A percentile compares a stretch with the other conserved stretches of the same genome.
Conservation (phyloP, 92 coral and sea anemone genomes). For the Montipora capitata region DNA sequence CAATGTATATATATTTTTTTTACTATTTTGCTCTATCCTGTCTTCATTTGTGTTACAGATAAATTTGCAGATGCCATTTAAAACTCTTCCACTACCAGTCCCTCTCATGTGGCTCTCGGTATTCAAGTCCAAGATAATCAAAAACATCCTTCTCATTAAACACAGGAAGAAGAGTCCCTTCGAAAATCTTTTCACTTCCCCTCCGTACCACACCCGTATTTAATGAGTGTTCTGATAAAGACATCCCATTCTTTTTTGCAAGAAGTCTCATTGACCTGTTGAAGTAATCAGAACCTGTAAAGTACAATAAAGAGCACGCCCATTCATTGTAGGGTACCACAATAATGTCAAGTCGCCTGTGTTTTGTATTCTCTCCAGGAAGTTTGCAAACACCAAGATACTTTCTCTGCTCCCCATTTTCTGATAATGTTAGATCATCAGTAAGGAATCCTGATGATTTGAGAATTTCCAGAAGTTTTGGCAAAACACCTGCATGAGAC, state of each 20-base stretch:
- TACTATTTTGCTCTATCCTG: too few relatives aligned
- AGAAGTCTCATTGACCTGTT: conserved; percentile 93
- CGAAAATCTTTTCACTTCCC: conserved; percentile 88
- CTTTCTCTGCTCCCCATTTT: too few relatives aligned
- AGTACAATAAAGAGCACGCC: conserved; percentile 90
- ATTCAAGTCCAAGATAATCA: conserved; percentile 92
- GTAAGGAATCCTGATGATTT: conserved; percentile 89
- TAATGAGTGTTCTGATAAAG: conserved; percentile 90
- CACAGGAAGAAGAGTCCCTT: conserved; percentile 93
- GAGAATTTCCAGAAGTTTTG: conserved; percentile 76
- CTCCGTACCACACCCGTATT: conserved; percentile 92
- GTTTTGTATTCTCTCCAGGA: too few relatives aligned
- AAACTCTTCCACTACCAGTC: conserved; percentile 76
- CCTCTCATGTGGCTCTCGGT: conserved; percentile 94
- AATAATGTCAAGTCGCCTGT: conserved; percentile 93
- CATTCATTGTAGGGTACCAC: conserved; percentile 93
- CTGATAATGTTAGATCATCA: conserved; percentile 90
- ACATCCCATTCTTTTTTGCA: conserved; percentile 97
- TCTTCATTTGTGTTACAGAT: too few relatives aligned
- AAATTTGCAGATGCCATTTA: background rate
- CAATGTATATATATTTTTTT: too few relatives aligned
- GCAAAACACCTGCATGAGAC: conserved; percentile 89
- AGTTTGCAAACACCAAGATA: too few relatives aligned
- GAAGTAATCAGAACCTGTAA: conserved; percentile 96
- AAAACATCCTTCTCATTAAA: conserved; percentile 90